These are phyloP conservation scores for Drosophila rellima DNA, from an alignment of 2,888 invertebrate genomes.

Conservation along the genomic window DNA sequence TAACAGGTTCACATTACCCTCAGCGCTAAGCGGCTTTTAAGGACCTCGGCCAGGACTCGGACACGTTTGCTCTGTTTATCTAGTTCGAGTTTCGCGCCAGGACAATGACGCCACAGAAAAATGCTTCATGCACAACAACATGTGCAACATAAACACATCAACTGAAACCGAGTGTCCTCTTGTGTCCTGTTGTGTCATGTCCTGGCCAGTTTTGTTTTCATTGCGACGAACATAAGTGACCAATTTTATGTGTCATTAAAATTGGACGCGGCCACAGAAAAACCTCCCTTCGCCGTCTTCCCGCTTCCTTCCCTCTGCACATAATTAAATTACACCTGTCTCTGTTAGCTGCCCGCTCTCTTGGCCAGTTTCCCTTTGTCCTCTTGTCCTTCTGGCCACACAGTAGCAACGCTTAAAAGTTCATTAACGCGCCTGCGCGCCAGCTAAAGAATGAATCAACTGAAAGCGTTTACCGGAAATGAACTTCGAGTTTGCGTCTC, in stretches of 20 bases:
- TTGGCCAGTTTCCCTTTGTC: neutral
- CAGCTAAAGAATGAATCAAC: constrained; percentile 13
- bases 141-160: constrained; percentile 52
- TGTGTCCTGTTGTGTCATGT: constrained; percentile 69
- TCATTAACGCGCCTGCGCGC: constrained; percentile 72
- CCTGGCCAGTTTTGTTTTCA: constrained; percentile 80
- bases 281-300: constrained; percentile 9
- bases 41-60: constrained; percentile 57
- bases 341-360: constrained; percentile 28
- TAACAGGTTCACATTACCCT: constrained; percentile 74
- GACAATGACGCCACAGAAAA: constrained; percentile 78
- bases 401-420: constrained; percentile 74
- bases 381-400: constrained; percentile 28
- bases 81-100: constrained; percentile 54
- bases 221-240: constrained; percentile 80
- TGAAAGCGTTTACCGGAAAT: constrained; percentile 64
- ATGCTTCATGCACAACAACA: constrained; percentile 58
- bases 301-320: constrained; percentile 20
- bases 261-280: constrained; percentile 68
- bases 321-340: constrained; percentile 83
- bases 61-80: constrained; percentile 71
- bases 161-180: constrained; percentile 5
- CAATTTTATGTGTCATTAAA: constrained; percentile 83
- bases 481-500: constrained; percentile 11
- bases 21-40: constrained; percentile 78